Evolutionary conservation across 2,113 vertebrate genomes (phyloP), one percentile per base, ranked within the genome.

Genomic region (Chloropsis hardwickii): DNA sequence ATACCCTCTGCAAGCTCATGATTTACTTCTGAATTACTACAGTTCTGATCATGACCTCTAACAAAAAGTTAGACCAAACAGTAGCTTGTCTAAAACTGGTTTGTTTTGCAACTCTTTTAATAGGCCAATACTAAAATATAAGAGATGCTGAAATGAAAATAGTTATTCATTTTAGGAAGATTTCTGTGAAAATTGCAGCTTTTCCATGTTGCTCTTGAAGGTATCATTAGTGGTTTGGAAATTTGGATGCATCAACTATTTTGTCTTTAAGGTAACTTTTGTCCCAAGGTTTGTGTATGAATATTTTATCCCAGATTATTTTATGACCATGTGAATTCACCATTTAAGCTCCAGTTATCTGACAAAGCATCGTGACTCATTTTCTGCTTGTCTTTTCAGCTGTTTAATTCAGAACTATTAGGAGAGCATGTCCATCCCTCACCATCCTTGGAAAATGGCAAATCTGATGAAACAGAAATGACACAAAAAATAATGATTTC

Each of bases 371-470:
- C 2, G 0, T 35, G 39, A 78, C 35, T 90, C 57, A 60, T 92
- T 86, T 87, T 69, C 53, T 82, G n/a, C 35, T 64, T 88, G 58
- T 14, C 10, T 78, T 70, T 92, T 84, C 87, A 90, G 81, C 35
- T 88, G 21, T 60, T 62, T 60, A 51, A 61, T 50, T 69, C 53
- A 74, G 56, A 44, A 24, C 20, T 61, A 11, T 50, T 28, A 87
- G 54, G 29, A 83, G 11, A 94, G 31, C 14, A 45, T 8, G 15
- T 54, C 76, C 78, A 56, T 47, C 44, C 66, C 77, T 93, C 72
- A 35, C 87, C 86, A 93, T 74, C 82, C 48, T 80, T 57, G n/a
- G 24, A 74, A 94, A 81, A 20, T 31, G 70, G 79, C 42, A 89
- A 76, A 82, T n/a, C 19, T 62, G 56, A 73, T 53, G 78, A 85